These are phyloP conservation scores for Plotosus lineatus DNA, from an alignment of 2,113 vertebrate species.

Conservation along the genomic window DNA sequence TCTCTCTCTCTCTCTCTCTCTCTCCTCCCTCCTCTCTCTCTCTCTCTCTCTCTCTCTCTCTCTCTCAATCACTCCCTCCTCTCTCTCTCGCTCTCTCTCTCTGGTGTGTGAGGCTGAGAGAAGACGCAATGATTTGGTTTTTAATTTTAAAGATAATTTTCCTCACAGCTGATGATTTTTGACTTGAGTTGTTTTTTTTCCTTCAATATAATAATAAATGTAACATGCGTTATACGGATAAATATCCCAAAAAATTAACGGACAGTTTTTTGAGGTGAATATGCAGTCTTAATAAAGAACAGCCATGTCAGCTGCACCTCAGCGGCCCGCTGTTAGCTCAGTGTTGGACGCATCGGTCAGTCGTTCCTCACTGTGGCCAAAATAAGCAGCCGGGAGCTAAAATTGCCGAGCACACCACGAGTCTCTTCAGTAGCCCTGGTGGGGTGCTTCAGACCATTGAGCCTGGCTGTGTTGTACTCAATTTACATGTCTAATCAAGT, in stretches of 20 bases:
- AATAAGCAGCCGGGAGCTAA: slow-evolving; percentile 24
- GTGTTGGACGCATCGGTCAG: slow-evolving; percentile 60
- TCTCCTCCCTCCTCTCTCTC: slow-evolving; percentile 10
- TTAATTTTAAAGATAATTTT: too few species aligned
- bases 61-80: too few species aligned
- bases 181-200: not conserved
- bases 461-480: slow-evolving; percentile 15
- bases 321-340: slow-evolving; percentile 61
- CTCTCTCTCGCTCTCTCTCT: not conserved
- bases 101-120: not conserved
- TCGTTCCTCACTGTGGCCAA: slow-evolving; percentile 39
- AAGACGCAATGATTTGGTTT: too few species aligned
- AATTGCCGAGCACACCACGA: not conserved
- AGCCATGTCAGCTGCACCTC: slow-evolving; percentile 29
- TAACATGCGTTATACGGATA: not conserved
- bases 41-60: not conserved
- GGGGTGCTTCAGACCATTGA: slow-evolving; percentile 27
- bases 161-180: not conserved
- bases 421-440: slow-evolving; percentile 12
- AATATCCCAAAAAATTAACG: not conserved
- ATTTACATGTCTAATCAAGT: slow-evolving; percentile 45
- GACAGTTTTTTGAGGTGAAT: not conserved
- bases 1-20: not conserved
- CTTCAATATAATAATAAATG: not conserved
- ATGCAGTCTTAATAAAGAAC: not conserved